Evolutionary conservation across 2,797 vertebrate genomes (phyloP), one percentile per base, ranked within the genome.

Genomic region (Pseudomugil tenellus): DNA sequence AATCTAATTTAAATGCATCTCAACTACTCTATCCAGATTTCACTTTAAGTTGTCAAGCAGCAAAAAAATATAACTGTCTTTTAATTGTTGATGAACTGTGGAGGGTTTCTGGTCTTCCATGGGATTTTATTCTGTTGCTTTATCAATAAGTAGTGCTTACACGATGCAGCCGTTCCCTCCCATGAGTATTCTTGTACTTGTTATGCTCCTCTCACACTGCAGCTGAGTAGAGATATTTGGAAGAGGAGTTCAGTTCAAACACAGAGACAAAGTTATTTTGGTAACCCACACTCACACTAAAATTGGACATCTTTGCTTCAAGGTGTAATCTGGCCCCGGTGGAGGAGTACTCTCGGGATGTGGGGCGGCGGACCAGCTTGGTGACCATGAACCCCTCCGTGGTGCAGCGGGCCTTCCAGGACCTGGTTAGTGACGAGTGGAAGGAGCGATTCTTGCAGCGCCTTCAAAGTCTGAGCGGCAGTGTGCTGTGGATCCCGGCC

Each of bases 371-470:
- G 83, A 98, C 96, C 0, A 94, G 95, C 86, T 86, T 99, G 89
- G 97, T 99, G 86, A 99, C 97, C 2, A 99, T 99, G 98, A 99
- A 99, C 88, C 98, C 97, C 0, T 99, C 97, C 0, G 97, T 99
- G 89, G 96, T 99, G 78, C 97, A 98, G 74, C 93, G 98, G 4
- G 96, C 96, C 80, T 99, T 98, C 16, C 96, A 96, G 89, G 98
- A 98, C 90, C 89, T 99, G 86, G 95, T 95, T 72, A 97, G 93
- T 0, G 93, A 95, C 17, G 96, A 95, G 0, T 98, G 96, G 96
- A 89, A 94, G 75, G 94, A 94, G 63, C 96, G 96, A 64, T 95
- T 99, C 78, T 81, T 97, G 59, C 95, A 91, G 49, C 94, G 97
- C 3, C 94, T 99, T 2, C 95, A 90, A 37, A 93, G 93, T 81